Conservation (phyloP, 2,888 invertebrate genomes). For the Polymixis flavicincta region DNA sequence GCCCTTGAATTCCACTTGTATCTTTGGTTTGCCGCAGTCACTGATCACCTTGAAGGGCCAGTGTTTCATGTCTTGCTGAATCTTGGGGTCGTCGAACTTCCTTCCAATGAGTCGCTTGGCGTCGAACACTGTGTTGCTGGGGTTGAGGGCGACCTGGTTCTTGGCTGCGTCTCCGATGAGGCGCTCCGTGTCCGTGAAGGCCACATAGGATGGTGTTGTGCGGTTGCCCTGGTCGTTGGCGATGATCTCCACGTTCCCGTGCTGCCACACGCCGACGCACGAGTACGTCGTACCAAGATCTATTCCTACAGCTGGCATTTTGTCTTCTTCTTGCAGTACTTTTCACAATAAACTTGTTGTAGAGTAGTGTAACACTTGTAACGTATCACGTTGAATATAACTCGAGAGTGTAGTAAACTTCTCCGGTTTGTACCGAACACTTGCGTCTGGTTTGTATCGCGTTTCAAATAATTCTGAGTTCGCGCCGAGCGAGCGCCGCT, state of each 20-base stretch:
- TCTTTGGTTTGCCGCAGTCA: conserved; percentile 92
- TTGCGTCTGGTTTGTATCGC: conserved; percentile 75
- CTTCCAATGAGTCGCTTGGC: conserved; percentile 96
- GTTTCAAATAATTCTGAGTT: conserved; percentile 83
- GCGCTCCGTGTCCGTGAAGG: conserved; percentile 93
- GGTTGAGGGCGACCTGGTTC: conserved; percentile 94
- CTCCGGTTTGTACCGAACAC: conserved; percentile 77
- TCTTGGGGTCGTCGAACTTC: conserved; percentile 93
- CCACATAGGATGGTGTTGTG: conserved; percentile 94
- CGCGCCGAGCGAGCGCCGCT: conserved; percentile 71
- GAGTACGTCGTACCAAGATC: conserved; percentile 91
- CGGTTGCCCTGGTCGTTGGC: conserved; percentile 93
- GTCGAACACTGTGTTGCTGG: conserved; percentile 93
- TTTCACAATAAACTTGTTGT: conserved; percentile 43
- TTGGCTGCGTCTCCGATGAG: conserved; percentile 93
- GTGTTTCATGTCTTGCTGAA: conserved; percentile 95
- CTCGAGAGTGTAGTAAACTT: conserved; percentile 60
- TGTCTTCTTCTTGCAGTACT: conserved; percentile 65
- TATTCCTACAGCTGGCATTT: conserved; percentile 90
- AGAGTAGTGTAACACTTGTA: conserved; percentile 7
- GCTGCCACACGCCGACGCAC: conserved; percentile 90
- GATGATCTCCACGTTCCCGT: conserved; percentile 94
- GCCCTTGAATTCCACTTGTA: conserved; percentile 92
- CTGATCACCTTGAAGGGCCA: conserved; percentile 95
- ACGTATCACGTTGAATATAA: conserved; percentile 19